These are phyloP conservation scores for Polylopha cassiicola DNA, from an alignment of 2,888 invertebrate genomes.

Conservation along the genomic window DNA sequence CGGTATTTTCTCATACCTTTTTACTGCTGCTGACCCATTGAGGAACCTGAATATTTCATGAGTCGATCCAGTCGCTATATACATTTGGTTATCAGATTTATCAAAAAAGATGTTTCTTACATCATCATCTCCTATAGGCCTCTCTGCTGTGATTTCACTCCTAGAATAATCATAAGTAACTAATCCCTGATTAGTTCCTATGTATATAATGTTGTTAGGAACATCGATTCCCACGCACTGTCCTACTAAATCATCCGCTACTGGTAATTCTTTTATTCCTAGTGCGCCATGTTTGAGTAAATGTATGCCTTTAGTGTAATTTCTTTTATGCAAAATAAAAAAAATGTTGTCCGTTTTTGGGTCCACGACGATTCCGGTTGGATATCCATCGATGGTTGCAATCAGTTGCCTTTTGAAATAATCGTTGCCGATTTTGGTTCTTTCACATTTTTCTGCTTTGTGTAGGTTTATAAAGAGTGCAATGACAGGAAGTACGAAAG, in stretches of 20 bases:
- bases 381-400: slow-evolving; percentile 63
- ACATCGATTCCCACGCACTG: slow-evolving; percentile 61
- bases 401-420: slow-evolving; percentile 61
- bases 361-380: slow-evolving; percentile 60
- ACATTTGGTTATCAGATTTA: slow-evolving; percentile 59
- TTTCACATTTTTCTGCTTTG: slow-evolving; percentile 54
- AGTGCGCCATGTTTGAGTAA: slow-evolving; percentile 59
- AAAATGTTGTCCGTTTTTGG: slow-evolving; percentile 62
- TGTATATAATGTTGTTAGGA: slow-evolving; percentile 48
- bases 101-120: slow-evolving; percentile 62
- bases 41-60: slow-evolving; percentile 61
- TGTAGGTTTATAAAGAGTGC: slow-evolving; percentile 25
- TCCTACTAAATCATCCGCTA: slow-evolving; percentile 56
- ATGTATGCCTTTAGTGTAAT: slow-evolving; percentile 66
- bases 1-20: slow-evolving; percentile 58
- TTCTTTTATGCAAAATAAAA: slow-evolving; percentile 63
- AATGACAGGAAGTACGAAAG: slow-evolving; percentile 29
- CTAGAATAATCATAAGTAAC: slow-evolving; percentile 57
- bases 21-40: slow-evolving; percentile 63
- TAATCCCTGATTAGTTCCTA: slow-evolving; percentile 66
- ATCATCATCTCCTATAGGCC: slow-evolving; percentile 69
- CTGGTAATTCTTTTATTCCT: slow-evolving; percentile 55
- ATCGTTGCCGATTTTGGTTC: slow-evolving; percentile 57
- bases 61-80: slow-evolving; percentile 56
- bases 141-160: slow-evolving; percentile 55